These are phyloP conservation scores for Xenopus petersii DNA, from an alignment of 2,797 vertebrate genomes.

Conservation along the genomic window DNA sequence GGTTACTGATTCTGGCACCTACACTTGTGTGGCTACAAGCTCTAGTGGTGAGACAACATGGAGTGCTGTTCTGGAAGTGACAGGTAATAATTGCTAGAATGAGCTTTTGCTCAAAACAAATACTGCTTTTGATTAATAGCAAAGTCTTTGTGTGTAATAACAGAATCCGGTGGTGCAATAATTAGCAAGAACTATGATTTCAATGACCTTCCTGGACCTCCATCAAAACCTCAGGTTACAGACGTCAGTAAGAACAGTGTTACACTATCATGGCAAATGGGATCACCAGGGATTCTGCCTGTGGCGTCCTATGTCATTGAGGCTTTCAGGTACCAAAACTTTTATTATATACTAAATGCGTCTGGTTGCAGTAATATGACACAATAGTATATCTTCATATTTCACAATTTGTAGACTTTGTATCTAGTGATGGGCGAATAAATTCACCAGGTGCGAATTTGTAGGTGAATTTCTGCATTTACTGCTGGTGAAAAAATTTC, in stretches of 20 bases:
- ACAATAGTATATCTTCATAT: no score
- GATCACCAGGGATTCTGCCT: slow-evolving; percentile 77
- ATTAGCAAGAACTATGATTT: slow-evolving; percentile 83
- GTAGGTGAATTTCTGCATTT: no score
- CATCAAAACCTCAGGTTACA: slow-evolving; percentile 95
- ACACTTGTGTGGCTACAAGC: slow-evolving; percentile 96
- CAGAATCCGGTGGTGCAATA: slow-evolving; percentile 79
- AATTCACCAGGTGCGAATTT: no score
- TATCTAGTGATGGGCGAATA: no score
- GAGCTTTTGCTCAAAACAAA: background rate
- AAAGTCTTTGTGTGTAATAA: slow-evolving; percentile 1
- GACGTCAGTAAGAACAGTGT: slow-evolving; percentile 97
- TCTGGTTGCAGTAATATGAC: no score
- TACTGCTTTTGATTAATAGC: background rate
- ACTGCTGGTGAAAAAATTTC: no score
- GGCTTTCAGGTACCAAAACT: slow-evolving; percentile 83
- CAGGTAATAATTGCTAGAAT: slow-evolving; percentile 68
- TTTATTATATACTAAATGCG: no score
- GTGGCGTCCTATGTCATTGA: slow-evolving; percentile 90
- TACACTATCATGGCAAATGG: slow-evolving; percentile 92
- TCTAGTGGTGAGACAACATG: slow-evolving; percentile 96
- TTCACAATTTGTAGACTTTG: no score
- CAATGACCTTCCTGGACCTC: slow-evolving; percentile 88
- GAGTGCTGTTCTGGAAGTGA: slow-evolving; percentile 94
- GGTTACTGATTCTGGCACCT: slow-evolving; percentile 93